Base-by-base conservation (phyloP, 2,888 invertebrate genomes). In the Pogonocherus hispidulus region DNA sequence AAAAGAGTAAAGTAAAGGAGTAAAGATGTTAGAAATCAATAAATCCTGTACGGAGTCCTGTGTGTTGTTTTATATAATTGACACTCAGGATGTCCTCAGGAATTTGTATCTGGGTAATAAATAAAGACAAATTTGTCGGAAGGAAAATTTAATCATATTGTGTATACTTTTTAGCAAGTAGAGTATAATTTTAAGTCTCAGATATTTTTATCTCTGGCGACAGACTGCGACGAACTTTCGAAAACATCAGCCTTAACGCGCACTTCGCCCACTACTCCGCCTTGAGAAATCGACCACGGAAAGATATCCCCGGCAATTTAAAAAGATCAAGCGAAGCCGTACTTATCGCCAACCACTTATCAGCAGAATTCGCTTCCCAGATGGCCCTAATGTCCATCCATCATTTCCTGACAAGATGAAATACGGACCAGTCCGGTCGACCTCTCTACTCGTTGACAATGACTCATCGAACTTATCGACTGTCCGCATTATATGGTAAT, bases 331-430 rank as follows among this genome's bases (percentile, higher is more conserved):
- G 62, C 35, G 47, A 67, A 68, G 66, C 63, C 60, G 62, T 52
- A 59, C 67, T 76, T 76, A 76, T 76, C 76, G 57, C 52, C 51
- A 63, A 52, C 64, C 63, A 72, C 69, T 67, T 72, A 72, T 72
- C 72, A 65, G 65, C 67, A 62, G 70, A 66, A 74, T 68, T 66
- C 71, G 67, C 66, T 66, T 66, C 72, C 75, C 72, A 70, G 70
- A 69, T 67, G 55, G 72, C 63, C 69, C 66, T 71, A 47, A 71
- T 55, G 62, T 62, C 71, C 74, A 76, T 76, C 76, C 72, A 76
- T 76, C 76, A 76, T 76, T 70, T 68, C 66, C 65, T 64, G 72
- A 72, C 72, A 72, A 70, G 72, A 70, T 66, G 70, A 72, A 68
- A 72, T 72, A 72, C 69, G 72, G 68, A 46, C 59, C 59, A 64